These are phyloP conservation scores for Myoxocephalus aenaeus DNA, from an alignment of 2,797 vertebrate species.

Conservation along the genomic window DNA sequence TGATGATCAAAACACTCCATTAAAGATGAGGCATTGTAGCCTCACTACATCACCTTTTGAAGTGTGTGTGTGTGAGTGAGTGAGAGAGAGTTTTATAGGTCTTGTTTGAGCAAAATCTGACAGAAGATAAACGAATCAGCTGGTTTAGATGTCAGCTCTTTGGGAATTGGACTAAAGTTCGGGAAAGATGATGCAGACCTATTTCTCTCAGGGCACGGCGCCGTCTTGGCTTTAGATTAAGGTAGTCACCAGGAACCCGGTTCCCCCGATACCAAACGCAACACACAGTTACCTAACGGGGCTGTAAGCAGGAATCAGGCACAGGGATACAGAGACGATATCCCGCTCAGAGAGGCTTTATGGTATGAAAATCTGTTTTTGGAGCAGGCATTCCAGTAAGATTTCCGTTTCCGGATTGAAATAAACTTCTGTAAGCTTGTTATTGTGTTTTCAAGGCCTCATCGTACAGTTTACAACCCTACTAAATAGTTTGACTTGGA, in stretches of 20 bases:
- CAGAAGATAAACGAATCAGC: slow-evolving; percentile 1
- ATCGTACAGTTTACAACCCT: slow-evolving; percentile 25
- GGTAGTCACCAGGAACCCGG: slow-evolving; percentile 26
- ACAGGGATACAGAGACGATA: slow-evolving; percentile 26
- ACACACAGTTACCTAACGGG: slow-evolving; percentile 49
- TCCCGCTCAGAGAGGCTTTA: slow-evolving; percentile 55
- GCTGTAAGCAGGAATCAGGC: slow-evolving; percentile 53
- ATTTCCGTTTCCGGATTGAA: slow-evolving; percentile 64
- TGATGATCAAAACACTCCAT: slow-evolving; percentile 61
- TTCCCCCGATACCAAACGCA: slow-evolving; percentile 14
- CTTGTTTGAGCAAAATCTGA: slow-evolving; percentile 11
- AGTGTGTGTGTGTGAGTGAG: slow-evolving; percentile 14
- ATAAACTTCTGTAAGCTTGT: slow-evolving; percentile 46
- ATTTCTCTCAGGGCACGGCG: neutral
- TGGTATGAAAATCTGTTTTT: slow-evolving; percentile 54
- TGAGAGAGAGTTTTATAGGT: slow-evolving; percentile 28
- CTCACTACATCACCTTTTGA: slow-evolving; percentile 47
- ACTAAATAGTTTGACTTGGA: slow-evolving; percentile 25
- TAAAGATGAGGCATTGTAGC: slow-evolving; percentile 62
- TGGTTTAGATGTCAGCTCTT: neutral
- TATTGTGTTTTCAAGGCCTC: slow-evolving; percentile 44
- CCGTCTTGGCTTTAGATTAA: slow-evolving; percentile 34
- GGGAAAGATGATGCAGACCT: slow-evolving; percentile 16
- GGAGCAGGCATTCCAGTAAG: slow-evolving; percentile 56
- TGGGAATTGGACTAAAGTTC: neutral